Percentiles rank a stretch among this genome's conserved stretches.
Conservation (phyloP, 2,888 invertebrate genomes). For the Elysia crispata region DNA sequence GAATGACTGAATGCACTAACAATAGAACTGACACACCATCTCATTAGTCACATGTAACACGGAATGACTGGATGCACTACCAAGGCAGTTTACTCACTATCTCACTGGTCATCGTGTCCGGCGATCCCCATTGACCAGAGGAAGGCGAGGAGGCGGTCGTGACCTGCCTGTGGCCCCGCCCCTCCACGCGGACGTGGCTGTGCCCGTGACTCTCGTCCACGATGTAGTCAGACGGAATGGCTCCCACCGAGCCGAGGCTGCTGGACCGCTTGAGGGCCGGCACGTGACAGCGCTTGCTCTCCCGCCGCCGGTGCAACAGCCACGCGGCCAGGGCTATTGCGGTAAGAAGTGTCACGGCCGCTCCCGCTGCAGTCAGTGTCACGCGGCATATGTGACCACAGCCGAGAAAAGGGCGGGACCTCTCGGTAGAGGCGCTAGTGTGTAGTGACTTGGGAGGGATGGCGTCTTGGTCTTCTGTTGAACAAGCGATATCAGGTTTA, state of each 20-base stretch:
- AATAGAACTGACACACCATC: too few species aligned
- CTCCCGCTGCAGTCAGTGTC: background rate
- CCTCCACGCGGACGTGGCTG: conserved; percentile 57
- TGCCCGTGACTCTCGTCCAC: conserved; percentile 62
- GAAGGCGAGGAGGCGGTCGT: conserved; percentile 46
- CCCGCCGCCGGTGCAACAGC: conserved; percentile 57
- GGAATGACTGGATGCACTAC: too few species aligned
- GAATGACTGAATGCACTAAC: too few species aligned
- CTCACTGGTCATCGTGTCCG: too few species aligned
- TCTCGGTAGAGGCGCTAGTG: background rate
- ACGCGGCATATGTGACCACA: background rate
- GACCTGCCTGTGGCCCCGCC: conserved; percentile 52
- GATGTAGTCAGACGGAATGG: conserved; percentile 75
- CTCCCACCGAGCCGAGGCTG: conserved; percentile 72
- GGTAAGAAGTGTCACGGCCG: background rate
- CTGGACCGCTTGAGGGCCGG: conserved; percentile 68
- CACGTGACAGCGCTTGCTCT: conserved; percentile 18
- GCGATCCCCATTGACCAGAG: conserved; percentile 42
- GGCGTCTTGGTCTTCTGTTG: too few species aligned
- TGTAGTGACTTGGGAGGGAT: too few species aligned
- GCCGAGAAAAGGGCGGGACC: background rate
- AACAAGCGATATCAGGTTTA: too few species aligned
- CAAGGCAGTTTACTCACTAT: too few species aligned
- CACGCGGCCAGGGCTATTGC: conserved; percentile 41
- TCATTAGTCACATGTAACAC: too few species aligned